phyloP scores from a whole-genome alignment of 1,140 invertebrate genomes.

The Choristoneura fumiferana region DNA sequence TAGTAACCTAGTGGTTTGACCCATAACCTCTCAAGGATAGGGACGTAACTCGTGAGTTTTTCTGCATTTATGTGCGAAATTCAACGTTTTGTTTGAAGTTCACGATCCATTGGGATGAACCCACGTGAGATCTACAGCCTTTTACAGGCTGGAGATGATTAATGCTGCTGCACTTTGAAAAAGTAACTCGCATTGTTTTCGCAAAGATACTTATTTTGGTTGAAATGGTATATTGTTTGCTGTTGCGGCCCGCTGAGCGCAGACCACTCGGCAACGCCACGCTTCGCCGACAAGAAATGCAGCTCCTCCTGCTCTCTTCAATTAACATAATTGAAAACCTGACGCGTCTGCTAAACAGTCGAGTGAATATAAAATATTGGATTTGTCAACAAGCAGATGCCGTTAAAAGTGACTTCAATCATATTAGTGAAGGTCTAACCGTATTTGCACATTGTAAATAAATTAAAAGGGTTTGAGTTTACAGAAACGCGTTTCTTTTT shows the following conservation, averaged over 20 bases:
- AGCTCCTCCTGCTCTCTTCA: slow-evolving; percentile 29
- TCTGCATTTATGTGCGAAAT: too few species aligned
- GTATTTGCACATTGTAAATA: neutral
- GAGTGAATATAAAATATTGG: slow-evolving; percentile 8
- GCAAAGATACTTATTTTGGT: neutral
- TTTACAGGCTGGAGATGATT: too few species aligned
- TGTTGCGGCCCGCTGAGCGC: slow-evolving; percentile 19
- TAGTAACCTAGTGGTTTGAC: too few species aligned
- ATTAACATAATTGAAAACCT: slow-evolving; percentile 50
- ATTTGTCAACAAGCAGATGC: neutral
- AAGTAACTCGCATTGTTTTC: too few species aligned
- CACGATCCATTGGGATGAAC: too few species aligned
- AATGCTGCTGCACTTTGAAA: too few species aligned
- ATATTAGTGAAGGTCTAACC: neutral
- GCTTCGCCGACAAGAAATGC: slow-evolving; percentile 45
- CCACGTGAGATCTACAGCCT: too few species aligned
- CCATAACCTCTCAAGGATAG: too few species aligned
- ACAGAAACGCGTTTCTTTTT: neutral
- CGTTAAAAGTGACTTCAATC: neutral
- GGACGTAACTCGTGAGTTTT: too few species aligned
- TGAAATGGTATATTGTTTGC: slow-evolving; percentile 28
- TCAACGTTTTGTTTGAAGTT: too few species aligned
- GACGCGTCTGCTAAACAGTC: slow-evolving; percentile 21
- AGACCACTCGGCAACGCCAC: slow-evolving; percentile 18
- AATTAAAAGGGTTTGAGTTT: neutral